phyloP scores from a whole-genome alignment of 2,888 invertebrate species.

The Cheilosia vernalis region DNA sequence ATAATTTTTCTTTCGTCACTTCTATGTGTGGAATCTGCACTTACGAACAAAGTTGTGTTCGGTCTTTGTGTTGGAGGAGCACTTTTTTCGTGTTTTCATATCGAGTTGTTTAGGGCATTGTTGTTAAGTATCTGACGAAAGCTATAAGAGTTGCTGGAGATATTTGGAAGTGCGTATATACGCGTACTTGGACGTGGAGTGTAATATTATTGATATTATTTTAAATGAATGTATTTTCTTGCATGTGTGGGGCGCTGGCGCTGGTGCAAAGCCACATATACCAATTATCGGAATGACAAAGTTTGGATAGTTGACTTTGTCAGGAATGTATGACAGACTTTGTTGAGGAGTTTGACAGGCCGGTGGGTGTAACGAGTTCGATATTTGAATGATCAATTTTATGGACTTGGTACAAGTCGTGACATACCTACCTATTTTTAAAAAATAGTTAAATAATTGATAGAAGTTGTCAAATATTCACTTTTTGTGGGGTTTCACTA shows the following conservation, averaged over 20 bases:
- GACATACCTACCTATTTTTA: no score
- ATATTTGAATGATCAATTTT: no score
- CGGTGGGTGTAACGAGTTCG: no score
- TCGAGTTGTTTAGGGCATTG: slow-evolving; percentile 10
- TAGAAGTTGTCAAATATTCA: no score
- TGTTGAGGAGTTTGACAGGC: no score
- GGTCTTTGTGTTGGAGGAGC: slow-evolving; percentile 17
- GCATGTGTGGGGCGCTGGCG: background rate
- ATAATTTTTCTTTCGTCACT: slow-evolving; percentile 68
- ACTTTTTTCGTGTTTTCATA: slow-evolving; percentile 25
- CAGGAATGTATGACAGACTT: no score
- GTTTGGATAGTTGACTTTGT: no score
- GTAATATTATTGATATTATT: background rate
- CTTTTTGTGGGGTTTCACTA: no score
- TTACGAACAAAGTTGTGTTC: slow-evolving; percentile 39
- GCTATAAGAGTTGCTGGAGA: slow-evolving; percentile 38
- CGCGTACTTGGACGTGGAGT: slow-evolving; percentile 7
- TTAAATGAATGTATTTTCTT: background rate
- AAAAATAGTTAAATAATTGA: no score
- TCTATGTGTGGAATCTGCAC: slow-evolving; percentile 64
- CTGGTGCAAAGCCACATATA: no score
- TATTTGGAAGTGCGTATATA: slow-evolving; percentile 15
- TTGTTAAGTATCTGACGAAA: slow-evolving; percentile 67
- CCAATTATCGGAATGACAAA: no score
- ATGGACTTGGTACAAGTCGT: no score